Percentiles rank a stretch among this genome's conserved stretches.
Conservation (phyloP, 2,797 vertebrate genomes). For the Sebastes diaconus region DNA sequence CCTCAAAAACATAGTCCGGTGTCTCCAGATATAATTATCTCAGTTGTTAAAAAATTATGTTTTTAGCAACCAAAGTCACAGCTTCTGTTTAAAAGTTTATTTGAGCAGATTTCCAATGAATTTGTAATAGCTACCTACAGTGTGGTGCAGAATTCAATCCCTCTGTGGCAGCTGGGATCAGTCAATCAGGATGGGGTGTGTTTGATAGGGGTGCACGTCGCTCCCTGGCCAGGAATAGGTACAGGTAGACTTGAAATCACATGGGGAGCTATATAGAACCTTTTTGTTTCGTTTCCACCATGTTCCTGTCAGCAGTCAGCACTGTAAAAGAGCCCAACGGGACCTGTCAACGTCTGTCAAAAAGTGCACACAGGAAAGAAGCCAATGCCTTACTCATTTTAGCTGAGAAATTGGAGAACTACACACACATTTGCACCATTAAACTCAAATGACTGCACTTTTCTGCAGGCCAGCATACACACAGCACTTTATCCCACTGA, state of each 20-base stretch:
- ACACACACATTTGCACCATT: constrained; percentile 43
- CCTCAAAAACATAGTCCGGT: background rate
- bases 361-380: constrained; percentile 44
- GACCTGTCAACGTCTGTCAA: constrained; percentile 61
- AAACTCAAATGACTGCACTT: constrained; percentile 33
- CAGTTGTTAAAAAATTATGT: background rate
- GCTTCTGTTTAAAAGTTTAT: background rate
- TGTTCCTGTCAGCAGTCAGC: constrained; percentile 65
- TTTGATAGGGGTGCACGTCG: constrained; percentile 14
- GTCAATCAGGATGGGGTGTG: constrained; percentile 15
- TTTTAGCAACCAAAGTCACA: background rate
- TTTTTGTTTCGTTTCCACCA: constrained; percentile 56
- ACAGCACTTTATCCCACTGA: background rate
- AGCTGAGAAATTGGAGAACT: constrained; percentile 41
- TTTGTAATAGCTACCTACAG: background rate
- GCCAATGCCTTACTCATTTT: constrained; percentile 38
- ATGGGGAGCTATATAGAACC: constrained; percentile 35
- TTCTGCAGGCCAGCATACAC: constrained; percentile 11
- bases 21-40: background rate
- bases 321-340: constrained; percentile 58
- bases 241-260: constrained; percentile 41
- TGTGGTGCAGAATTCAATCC: background rate
- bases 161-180: constrained; percentile 32
- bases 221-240: constrained; percentile 30
- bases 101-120: background rate